Percentiles rank a stretch among this genome's conserved stretches.
Conservation (phyloP, 2,888 invertebrate species). For the Parthenolecanium corni region DNA sequence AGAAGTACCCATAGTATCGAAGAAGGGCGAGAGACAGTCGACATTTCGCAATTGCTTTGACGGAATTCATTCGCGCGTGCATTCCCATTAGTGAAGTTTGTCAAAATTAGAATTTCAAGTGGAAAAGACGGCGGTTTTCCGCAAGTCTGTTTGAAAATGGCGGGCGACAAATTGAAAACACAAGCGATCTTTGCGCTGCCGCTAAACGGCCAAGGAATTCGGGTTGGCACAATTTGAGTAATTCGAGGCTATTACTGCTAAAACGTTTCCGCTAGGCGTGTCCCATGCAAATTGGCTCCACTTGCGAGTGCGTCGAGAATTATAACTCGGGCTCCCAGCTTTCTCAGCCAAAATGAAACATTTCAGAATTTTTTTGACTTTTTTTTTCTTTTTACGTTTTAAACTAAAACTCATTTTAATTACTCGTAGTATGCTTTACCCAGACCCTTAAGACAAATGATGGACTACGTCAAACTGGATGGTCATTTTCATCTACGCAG, state of each 20-base stretch:
- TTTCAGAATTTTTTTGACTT: no score
- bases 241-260: constrained; percentile 1
- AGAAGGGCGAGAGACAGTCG: background rate
- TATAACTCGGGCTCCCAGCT: no score
- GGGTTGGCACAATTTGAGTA: background rate
- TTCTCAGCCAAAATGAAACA: no score
- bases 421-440: no score
- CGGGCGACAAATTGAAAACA: constrained; percentile 5
- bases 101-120: constrained; percentile 15
- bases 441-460: no score
- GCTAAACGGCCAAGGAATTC: background rate
- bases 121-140: constrained; percentile 15
- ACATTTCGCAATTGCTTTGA: constrained; percentile 15
- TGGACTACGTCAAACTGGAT: no score
- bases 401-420: no score
- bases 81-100: constrained; percentile 12
- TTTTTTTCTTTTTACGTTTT: no score
- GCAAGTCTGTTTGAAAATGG: constrained; percentile 11
- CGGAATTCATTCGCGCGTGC: constrained; percentile 16
- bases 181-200: background rate
- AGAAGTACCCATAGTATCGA: no score
- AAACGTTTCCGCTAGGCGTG: background rate
- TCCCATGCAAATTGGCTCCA: background rate
- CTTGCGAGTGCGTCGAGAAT: no score
- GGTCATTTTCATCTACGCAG: no score